Evolutionary conservation across 2,888 invertebrate genomes (phyloP).

Genomic region (Trachelus iudaicus): DNA sequence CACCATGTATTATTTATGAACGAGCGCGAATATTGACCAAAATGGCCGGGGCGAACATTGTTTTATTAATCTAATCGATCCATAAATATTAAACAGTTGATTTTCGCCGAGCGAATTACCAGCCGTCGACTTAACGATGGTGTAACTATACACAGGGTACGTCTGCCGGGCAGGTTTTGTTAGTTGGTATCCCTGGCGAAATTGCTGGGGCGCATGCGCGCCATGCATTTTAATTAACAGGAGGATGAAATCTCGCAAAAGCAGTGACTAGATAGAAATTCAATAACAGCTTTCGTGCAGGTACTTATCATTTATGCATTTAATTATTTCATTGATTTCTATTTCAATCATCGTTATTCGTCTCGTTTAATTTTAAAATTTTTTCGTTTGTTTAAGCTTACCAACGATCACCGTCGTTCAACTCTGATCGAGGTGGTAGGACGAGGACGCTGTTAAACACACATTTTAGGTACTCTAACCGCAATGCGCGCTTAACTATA

Average conservation of each 20-base stretch:
- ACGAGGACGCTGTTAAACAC: conserved; percentile 48
- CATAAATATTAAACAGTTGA: conserved; percentile 56
- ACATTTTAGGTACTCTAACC: conserved; percentile 60
- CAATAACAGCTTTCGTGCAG: neutral
- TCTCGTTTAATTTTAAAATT: neutral
- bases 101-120: conserved; percentile 50
- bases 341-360: neutral
- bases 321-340: neutral
- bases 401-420: neutral
- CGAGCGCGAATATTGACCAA: conserved; percentile 11
- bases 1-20: conserved; percentile 22
- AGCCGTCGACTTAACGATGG: conserved; percentile 24
- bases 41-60: conserved; percentile 11
- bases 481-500: conserved; percentile 61
- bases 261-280: neutral
- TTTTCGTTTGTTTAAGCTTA: neutral
- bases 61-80: conserved; percentile 46
- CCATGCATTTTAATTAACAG: conserved; percentile 22
- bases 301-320: neutral
- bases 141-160: conserved; percentile 5
- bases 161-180: conserved; percentile 27
- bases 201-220: conserved; percentile 39
- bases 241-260: neutral
- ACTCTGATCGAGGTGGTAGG: neutral
- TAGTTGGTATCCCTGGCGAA: conserved; percentile 41